Conservation (phyloP, 2,113 vertebrate genomes). For the Puntigrus tetrazona region DNA sequence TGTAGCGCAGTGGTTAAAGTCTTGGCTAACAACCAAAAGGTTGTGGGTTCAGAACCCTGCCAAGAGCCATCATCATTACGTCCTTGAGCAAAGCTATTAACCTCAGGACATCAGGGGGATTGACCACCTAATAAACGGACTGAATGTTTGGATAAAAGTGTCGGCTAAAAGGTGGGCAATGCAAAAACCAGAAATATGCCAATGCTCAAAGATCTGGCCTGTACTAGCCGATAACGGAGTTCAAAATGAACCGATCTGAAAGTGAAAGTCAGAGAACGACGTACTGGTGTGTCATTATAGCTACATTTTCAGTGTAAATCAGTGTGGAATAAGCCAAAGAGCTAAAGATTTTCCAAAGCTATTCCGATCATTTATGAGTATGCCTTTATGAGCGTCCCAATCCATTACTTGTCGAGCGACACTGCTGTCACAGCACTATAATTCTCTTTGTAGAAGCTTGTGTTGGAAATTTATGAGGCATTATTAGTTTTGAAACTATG, state of each 20-base stretch:
- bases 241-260: background rate
- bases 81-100: constrained; percentile 31
- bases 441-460: constrained; percentile 4
- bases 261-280: background rate
- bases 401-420: background rate
- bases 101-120: background rate
- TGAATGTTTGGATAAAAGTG: background rate
- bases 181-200: background rate
- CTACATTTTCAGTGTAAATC: constrained; percentile 4
- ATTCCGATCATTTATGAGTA: constrained; percentile 3
- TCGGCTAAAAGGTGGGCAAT: background rate
- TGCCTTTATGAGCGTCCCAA: constrained; percentile 6
- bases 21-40: background rate
- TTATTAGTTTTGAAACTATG: constrained; percentile 11
- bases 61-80: constrained; percentile 4
- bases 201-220: background rate
- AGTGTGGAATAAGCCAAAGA: background rate
- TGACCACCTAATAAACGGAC: background rate
- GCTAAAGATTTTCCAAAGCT: background rate
- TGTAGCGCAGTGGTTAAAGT: constrained; percentile 1
- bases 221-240: background rate
- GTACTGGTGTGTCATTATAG: constrained; percentile 5
- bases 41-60: constrained; percentile 3
- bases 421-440: constrained; percentile 9
- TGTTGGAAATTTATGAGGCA: background rate